Evolutionary conservation across 1,140 invertebrate genomes (phyloP).

Genomic region (Rhizoglyphus robini): DNA sequence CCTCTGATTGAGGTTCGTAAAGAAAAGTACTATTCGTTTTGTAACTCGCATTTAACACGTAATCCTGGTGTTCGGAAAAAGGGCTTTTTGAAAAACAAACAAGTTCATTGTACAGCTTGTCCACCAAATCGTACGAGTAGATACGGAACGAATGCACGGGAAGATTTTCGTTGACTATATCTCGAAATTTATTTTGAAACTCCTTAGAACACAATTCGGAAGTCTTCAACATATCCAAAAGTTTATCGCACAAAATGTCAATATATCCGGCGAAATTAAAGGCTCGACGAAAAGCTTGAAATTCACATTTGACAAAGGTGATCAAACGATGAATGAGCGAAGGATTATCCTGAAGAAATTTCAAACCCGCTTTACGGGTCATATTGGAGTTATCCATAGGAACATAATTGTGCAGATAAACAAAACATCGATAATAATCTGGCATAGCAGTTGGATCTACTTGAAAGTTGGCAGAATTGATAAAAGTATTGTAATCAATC

Average conservation of each 20-base stretch:
- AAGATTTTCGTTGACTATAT: background rate
- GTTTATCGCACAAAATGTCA: too few relatives aligned
- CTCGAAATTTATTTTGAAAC: background rate
- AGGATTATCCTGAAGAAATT: background rate
- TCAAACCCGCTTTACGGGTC: background rate
- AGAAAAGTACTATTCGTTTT: background rate
- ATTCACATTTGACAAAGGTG: background rate
- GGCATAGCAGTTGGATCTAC: background rate
- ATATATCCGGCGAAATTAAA: too few relatives aligned
- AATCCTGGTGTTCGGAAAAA: background rate
- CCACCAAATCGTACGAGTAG: background rate
- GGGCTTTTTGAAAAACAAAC: background rate
- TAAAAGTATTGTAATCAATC: background rate
- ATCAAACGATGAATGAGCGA: background rate
- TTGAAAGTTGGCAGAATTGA: background rate
- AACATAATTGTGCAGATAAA: background rate
- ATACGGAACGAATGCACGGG: background rate
- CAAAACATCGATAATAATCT: background rate
- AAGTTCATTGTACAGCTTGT: background rate
- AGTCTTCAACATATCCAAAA: too few relatives aligned
- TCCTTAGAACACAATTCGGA: background rate
- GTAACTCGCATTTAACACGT: background rate
- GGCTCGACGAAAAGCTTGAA: background rate
- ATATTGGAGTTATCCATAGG: background rate
- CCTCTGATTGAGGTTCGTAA: too few relatives aligned